A percentile compares a stretch with the other conserved stretches of the same genome.
Conservation (phyloP, 1,140 invertebrate genomes). For the Fopius arisanus region DNA sequence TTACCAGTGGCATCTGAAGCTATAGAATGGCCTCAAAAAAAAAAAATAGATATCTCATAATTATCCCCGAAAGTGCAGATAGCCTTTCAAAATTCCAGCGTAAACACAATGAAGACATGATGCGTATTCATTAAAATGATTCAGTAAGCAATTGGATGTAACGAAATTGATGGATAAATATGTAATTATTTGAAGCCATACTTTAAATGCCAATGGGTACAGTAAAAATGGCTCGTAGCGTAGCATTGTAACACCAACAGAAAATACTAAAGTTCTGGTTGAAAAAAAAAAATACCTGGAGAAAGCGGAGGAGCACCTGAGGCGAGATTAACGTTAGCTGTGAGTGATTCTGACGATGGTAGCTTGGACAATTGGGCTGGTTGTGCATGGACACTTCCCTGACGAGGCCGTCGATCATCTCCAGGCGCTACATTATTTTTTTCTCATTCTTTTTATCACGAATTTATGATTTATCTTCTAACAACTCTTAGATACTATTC, state of each 20-base stretch:
- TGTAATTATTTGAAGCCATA: conserved; percentile 23
- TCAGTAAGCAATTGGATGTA: background rate
- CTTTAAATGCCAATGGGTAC: conserved; percentile 35
- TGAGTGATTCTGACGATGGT: conserved; percentile 60
- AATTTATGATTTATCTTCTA: background rate
- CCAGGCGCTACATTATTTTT: conserved; percentile 51
- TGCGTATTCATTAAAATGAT: background rate
- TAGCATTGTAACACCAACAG: conserved; percentile 24
- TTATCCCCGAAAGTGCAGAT: background rate
- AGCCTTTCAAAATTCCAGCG: background rate
- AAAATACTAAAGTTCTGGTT: conserved; percentile 10
- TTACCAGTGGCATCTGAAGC: conserved; percentile 39
- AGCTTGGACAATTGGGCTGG: conserved; percentile 57
- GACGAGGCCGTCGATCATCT: conserved; percentile 56
- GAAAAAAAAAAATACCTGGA: conserved; percentile 53
- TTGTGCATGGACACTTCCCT: conserved; percentile 57
- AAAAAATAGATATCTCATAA: background rate
- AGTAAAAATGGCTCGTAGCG: background rate
- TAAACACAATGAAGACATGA: background rate
- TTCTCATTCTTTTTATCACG: conserved; percentile 32
- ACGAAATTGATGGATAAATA: background rate
- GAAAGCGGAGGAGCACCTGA: conserved; percentile 53
- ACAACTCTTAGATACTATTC: background rate
- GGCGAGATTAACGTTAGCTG: conserved; percentile 51
- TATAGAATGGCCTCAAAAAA: conserved; percentile 24